Conservation (phyloP, 2,888 invertebrate genomes). For the Onchidella celtica region DNA sequence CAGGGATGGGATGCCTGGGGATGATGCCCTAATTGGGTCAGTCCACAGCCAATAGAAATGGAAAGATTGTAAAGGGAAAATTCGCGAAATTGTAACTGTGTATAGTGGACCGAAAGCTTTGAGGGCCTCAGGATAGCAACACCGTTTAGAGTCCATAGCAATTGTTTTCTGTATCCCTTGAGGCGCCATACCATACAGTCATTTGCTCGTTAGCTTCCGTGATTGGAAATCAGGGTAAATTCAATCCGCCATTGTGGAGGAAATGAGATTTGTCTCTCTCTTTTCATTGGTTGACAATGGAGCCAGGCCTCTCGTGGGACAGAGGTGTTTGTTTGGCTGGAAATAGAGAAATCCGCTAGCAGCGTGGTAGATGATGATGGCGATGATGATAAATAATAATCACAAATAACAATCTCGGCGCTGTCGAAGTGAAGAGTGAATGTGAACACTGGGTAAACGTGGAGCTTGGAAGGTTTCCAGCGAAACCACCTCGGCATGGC, state of each 20-base stretch:
- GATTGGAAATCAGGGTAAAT: neutral
- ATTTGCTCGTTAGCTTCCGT: slow-evolving; percentile 27
- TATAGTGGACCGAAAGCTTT: neutral
- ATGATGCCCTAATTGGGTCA: slow-evolving; percentile 19
- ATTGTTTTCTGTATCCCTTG: neutral
- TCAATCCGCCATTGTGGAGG: slow-evolving; percentile 10
- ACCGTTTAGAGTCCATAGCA: neutral
- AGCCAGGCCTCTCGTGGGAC: too few relatives aligned
- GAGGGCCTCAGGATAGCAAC: neutral
- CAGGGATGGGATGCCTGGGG: slow-evolving; percentile 1
- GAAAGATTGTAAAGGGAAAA: neutral
- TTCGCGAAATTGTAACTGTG: neutral
- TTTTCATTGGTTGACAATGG: too few relatives aligned
- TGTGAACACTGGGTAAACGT: too few relatives aligned
- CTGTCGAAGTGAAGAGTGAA: too few relatives aligned
- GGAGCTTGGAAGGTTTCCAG: too few relatives aligned
- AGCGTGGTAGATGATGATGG: too few relatives aligned
- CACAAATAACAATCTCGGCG: neutral
- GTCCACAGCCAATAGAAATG: neutral
- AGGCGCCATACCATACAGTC: neutral
- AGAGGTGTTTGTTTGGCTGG: too few relatives aligned
- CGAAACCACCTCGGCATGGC: too few relatives aligned
- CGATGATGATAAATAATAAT: neutral
- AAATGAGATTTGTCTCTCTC: slow-evolving; percentile 8
- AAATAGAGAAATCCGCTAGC: too few relatives aligned